A percentile compares a stretch with the other conserved stretches of the same genome.
Evolutionary conservation across 1,140 invertebrate genomes (phyloP).

Genomic region (Zaprionus taronus): DNA sequence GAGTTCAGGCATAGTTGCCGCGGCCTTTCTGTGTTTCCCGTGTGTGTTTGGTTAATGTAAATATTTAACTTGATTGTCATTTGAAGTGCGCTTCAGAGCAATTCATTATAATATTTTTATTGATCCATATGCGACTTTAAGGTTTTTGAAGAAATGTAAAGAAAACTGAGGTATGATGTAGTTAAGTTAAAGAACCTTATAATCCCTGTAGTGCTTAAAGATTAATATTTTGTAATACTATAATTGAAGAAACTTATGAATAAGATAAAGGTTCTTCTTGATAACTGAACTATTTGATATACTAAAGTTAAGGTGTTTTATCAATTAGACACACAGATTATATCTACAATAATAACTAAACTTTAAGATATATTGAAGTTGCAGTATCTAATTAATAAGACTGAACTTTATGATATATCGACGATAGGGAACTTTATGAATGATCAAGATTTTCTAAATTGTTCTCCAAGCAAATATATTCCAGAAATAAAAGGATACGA

Average conservation of each 20-base stretch:
- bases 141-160: not conserved
- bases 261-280: not conserved
- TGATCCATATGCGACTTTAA: constrained; percentile 17
- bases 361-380: not conserved
- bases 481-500: too few relatives aligned
- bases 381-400: too few relatives aligned
- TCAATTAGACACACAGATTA: too few relatives aligned
- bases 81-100: constrained; percentile 64
- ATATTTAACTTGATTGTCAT: constrained; percentile 79
- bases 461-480: too few relatives aligned
- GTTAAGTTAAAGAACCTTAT: not conserved
- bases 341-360: not conserved
- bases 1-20: constrained; percentile 23
- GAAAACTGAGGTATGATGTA: not conserved
- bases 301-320: not conserved
- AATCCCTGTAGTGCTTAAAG: too few relatives aligned
- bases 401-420: too few relatives aligned
- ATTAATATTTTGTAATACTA: too few relatives aligned
- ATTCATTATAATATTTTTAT: constrained; percentile 55
- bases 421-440: too few relatives aligned
- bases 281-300: not conserved
- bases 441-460: too few relatives aligned
- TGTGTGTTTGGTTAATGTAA: constrained; percentile 68
- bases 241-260: not conserved
- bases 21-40: constrained; percentile 6